Base-by-base conservation (phyloP, 1,140 invertebrate species). In the Rhizoglyphus robini region DNA sequence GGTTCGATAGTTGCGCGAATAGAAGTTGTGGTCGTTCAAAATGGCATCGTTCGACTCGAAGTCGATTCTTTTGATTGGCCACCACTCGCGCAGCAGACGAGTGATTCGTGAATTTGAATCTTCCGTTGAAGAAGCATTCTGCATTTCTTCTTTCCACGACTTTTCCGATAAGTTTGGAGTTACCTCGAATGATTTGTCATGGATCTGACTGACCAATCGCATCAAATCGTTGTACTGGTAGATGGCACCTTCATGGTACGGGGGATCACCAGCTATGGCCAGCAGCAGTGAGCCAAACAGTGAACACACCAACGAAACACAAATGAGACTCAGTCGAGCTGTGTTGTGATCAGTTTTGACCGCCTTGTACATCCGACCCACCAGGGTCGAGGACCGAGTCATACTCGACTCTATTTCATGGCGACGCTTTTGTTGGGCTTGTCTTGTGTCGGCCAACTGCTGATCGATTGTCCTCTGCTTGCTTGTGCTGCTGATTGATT, bases 191-290 rank as follows among this genome's bases (percentile, higher is more conserved):
- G 27, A 29, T 29, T 46, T 34, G 15, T 60, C 15, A 46, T 60
- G 58, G 2, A 60, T 46, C 2, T 11, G 8, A 3, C 1, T 32
- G 23, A 60, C 20, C 29, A 60, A 27, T 27, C 58, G 58, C 58
- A 60, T 60, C 29, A 60, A 15, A 46, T 60, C 58, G 29, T n/a
- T 46, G 27, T 60, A 15, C 23, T 34, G 32, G 27, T 60, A 60
- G 11, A 32, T 1, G 2, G 3, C 32, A 15, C 58, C 58, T n/a
- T 34, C 15, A 46, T 34, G 13, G 30, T 3, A 38, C 29, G 58
- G 58, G 23, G 58, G 58, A 46, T 60, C 30, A 46, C 30, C 58
- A 2, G 30, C 58, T 2, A 60, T 60, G 2, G 15, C 36, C 58
- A 60, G 15, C 29, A 60, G 11, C 11, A 60, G n/a, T n/a, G 58